Percentiles rank a stretch among this genome's conserved stretches.
phyloP scores from a whole-genome alignment of 64 coral and sea anemone species.

The Orbicella faveolata region DNA sequence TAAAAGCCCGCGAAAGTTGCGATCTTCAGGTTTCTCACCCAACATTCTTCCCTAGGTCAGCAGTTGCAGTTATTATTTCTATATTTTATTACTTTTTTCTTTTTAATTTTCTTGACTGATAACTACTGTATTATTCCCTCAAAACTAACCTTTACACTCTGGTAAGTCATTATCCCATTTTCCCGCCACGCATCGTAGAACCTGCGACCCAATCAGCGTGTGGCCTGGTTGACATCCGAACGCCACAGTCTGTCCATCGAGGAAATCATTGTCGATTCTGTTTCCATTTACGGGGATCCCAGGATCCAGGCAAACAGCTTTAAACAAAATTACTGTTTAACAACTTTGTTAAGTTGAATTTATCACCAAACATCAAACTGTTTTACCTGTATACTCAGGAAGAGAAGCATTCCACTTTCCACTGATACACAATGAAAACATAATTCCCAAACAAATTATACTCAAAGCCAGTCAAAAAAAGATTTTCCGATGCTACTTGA shows the following conservation, averaged over 20 bases:
- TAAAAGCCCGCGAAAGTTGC: background rate
- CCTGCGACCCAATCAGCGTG: constrained; percentile 45
- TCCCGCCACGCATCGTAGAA: constrained; percentile 54
- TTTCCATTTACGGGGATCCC: background rate
- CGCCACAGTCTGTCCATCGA: constrained; percentile 44
- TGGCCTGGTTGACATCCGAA: constrained; percentile 41
- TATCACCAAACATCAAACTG: no score
- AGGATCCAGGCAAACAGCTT: constrained; percentile 42
- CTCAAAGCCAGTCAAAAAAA: no score
- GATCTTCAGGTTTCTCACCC: no score
- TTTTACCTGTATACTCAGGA: constrained; percentile 35
- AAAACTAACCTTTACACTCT: constrained; percentile 58
- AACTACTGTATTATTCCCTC: no score
- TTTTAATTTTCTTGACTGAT: no score
- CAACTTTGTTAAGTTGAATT: no score
- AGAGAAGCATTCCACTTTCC: constrained; percentile 41
- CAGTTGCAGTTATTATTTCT: no score
- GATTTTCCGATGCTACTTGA: no score
- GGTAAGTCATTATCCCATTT: constrained; percentile 51
- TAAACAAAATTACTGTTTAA: background rate
- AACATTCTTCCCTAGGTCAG: no score
- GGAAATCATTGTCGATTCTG: constrained; percentile 41
- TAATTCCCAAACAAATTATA: no score
- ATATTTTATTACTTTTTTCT: no score
- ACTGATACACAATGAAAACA: constrained; percentile 10